Base-by-base conservation (phyloP, 2,797 vertebrate genomes). In the Typhlichthys subterraneus region DNA sequence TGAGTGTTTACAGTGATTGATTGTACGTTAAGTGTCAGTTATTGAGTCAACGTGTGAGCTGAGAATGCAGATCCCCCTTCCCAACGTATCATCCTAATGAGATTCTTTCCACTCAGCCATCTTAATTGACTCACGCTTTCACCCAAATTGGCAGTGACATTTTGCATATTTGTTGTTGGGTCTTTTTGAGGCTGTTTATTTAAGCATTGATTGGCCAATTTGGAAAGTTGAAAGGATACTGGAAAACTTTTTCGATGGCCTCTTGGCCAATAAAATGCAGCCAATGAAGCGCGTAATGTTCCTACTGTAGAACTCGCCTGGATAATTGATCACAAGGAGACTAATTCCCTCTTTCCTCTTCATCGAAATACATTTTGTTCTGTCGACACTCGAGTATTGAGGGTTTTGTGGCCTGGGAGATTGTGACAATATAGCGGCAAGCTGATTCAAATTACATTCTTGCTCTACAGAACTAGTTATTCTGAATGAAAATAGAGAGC, bases 1-100 rank as follows among this genome's bases (percentile, higher is more conserved):
- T 17, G 48, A 75, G 57, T 79, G 69, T 72, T 85, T 56, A 63
- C 59, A 72, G 73, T 80, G 75, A 85, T 75, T 80, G 76, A 88
- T 86, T 73, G 63, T 69, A 70, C 46, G 71, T 51, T 67, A 63
- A 61, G 62, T 67, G 70, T 65, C 50, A 67, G 50, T 31, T 80
- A 61, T 81, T 72, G 73, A 83, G 73, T 81, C 73, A 61, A 58
- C 46, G 63, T 76, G 64, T 2, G 47, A 63, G 70, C 68, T 61
- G 56, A 33, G 45, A 67, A 68, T 74, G 57, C 56, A 69, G 58
- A 76, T 80, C 69, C 70, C 53, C 65, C 45, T 51, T 82, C 54
- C 33, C 33, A 6, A 52, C 64, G 62, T 69, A 69, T 46, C 58
- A 45, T 76, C 46, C 63, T 79, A 71, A 82, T 80, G 59, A 69